phyloP scores from a whole-genome alignment of 2,888 invertebrate genomes.

The Rotaria macrura region DNA sequence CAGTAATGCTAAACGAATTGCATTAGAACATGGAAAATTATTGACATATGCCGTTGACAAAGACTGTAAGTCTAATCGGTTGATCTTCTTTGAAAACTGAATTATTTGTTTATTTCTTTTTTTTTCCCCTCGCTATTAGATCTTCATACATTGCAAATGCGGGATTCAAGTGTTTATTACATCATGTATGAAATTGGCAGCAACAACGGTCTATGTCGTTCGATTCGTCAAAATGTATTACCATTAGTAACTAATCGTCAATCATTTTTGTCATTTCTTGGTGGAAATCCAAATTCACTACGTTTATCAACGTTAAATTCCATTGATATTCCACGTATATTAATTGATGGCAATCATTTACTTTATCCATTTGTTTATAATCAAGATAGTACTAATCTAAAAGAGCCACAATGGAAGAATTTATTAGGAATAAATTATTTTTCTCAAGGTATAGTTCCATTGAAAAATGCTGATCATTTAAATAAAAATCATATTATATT shows the following conservation, averaged over 20 bases:
- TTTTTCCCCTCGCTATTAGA: background rate
- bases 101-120: too few species aligned
- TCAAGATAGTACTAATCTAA: constrained; percentile 13
- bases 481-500: constrained; percentile 10
- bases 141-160: constrained; percentile 18
- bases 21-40: background rate
- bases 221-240: background rate
- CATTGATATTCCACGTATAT: constrained; percentile 24
- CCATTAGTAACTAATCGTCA: background rate
- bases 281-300: background rate
- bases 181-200: background rate
- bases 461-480: constrained; percentile 38
- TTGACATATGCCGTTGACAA: constrained; percentile 3
- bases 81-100: background rate
- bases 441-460: constrained; percentile 26
- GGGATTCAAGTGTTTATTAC: background rate
- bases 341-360: constrained; percentile 28
- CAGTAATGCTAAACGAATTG: background rate
- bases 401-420: constrained; percentile 33
- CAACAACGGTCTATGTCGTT: background rate
- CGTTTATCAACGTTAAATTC: constrained; percentile 20
- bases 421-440: constrained; percentile 30
- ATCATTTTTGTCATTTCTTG: background rate
- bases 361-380: constrained; percentile 31
- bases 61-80: background rate